These are phyloP conservation scores for Pteruthius melanotis DNA, from an alignment of 2,113 vertebrate species.

Conservation along the genomic window DNA sequence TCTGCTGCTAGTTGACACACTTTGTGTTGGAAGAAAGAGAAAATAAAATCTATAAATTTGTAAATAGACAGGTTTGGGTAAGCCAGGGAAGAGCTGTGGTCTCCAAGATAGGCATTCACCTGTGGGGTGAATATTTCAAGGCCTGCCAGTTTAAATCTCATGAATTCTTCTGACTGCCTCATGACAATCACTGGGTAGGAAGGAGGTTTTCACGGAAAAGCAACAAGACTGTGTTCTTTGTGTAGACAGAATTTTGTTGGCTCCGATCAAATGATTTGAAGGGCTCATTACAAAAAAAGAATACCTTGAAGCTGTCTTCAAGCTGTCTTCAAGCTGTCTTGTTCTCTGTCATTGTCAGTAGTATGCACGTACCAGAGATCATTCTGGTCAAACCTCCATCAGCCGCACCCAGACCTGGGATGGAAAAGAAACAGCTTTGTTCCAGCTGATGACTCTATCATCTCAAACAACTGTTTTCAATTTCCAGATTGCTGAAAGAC, in stretches of 20 bases:
- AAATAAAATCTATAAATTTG: background rate
- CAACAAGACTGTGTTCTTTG: background rate
- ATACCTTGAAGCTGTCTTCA: background rate
- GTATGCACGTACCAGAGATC: background rate
- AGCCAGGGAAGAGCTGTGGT: background rate
- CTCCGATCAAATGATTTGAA: background rate
- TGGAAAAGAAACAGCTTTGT: background rate
- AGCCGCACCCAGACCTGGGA: fast-evolving
- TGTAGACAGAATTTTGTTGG: background rate
- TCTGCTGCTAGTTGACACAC: background rate
- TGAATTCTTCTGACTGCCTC: background rate
- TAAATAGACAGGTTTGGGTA: background rate
- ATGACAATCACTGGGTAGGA: background rate
- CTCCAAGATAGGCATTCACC: background rate
- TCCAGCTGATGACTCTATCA: background rate
- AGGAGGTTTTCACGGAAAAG: background rate
- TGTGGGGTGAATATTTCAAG: background rate
- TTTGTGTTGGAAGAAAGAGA: background rate
- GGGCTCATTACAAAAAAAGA: background rate
- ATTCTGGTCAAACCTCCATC: background rate
- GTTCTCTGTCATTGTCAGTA: background rate
- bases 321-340: too few species aligned
- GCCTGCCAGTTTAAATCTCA: background rate
- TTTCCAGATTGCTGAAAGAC: background rate
- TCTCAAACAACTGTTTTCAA: background rate